Percentiles rank a stretch among this genome's conserved stretches.
Evolutionary conservation across 2,113 vertebrate species (phyloP).

Genomic region (Aptenodytes patagonicus): DNA sequence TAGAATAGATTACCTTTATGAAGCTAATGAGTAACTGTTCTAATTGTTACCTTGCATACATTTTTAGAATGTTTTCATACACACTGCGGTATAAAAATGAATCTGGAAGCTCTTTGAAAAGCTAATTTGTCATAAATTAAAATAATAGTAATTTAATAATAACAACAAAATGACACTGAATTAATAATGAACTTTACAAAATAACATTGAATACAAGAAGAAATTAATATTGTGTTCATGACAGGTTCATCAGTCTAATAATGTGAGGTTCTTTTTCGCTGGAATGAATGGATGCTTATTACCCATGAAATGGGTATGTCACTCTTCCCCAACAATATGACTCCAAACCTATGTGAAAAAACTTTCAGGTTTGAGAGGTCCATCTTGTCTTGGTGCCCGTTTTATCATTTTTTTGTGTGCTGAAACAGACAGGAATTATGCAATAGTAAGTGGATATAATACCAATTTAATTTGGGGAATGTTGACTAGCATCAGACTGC

Average conservation of each 20-base stretch:
- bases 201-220: not conserved
- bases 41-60: conserved; percentile 1
- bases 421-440: not conserved
- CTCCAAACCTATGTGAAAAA: not conserved
- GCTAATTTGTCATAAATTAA: conserved; percentile 18
- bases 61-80: conserved; percentile 20
- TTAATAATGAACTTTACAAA: conserved; percentile 21
- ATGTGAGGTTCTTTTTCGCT: not conserved
- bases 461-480: not conserved
- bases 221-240: conserved; percentile 8
- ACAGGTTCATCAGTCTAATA: not conserved
- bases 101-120: not conserved
- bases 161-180: not conserved
- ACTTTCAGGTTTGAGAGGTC: not conserved
- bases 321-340: not conserved
- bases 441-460: not conserved
- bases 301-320: not conserved
- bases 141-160: conserved; percentile 19
- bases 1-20: not conserved
- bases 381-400: not conserved
- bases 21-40: conserved; percentile 12
- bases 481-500: not conserved
- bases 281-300: not conserved
- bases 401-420: not conserved
- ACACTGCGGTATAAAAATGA: not conserved